Evolutionary conservation across 2,113 vertebrate genomes (phyloP), one percentile per base, ranked within the genome.

Genomic region (Canis aureus): DNA sequence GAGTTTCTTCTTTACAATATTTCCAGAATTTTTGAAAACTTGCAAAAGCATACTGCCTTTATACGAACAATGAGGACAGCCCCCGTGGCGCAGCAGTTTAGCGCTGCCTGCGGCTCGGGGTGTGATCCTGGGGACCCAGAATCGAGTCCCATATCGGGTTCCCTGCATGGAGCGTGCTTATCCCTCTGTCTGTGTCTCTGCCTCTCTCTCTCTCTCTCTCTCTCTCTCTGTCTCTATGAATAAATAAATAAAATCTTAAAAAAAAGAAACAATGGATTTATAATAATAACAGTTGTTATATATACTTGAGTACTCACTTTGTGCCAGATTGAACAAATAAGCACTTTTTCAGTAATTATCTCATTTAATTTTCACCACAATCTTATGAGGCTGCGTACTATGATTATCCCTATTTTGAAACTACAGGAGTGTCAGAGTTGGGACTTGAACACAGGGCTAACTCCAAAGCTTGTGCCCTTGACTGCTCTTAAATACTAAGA

Each of bases 1-100:
- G 87, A 57, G 59, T 57, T 27, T 83, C 78, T 73, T 67, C 64
- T 91, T 43, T 35, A 71, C 43, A 91, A n/a, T 23, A 71, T 76
- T 92, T 83, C 38, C 43, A 80, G 49, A 87, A 5, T 94, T 82
- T 82, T 82, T n/a, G 59, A 93, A 85, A 76, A 55, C 64, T 95
- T 71, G 10, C 57, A 84, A 89, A 84, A 95, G 43, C n/a, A 79
- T 49, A 76, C 27, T 79, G 20, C 11, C 93, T 90, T 80, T 79
- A 69, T 71, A 64, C 79, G 27, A 89, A 84, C 22, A 27, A 73
- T 43, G 23, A 43, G 43, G 43, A 7, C 43, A 43, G 43, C 43
- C 43, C 43, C 43, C 1, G 6, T 7, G 23, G 60, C 60, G 22
- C 60, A 62, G 60, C 19, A 2, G 20, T 60, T 62, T 23, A 62